Evolutionary conservation across 2,797 vertebrate genomes (phyloP).

Genomic region (Megalops cyprinoides): DNA sequence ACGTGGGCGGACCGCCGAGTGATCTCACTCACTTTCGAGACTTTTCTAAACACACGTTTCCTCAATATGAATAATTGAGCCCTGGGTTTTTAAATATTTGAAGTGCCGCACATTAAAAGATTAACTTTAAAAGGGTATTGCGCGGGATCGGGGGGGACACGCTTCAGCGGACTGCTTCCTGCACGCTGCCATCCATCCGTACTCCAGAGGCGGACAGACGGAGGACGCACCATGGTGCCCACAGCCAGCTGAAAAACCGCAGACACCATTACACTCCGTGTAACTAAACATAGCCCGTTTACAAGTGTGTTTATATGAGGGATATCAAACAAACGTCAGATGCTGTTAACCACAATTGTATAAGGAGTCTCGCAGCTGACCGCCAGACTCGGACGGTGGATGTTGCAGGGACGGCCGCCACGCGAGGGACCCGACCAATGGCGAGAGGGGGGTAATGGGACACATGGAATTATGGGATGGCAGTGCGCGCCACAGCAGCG

Average conservation of each 20-base stretch:
- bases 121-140: neutral
- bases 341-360: neutral
- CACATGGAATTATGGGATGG: conserved; percentile 38
- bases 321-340: neutral
- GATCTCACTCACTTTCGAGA: no score
- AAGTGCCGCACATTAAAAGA: conserved; percentile 2
- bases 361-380: neutral
- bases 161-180: conserved; percentile 5
- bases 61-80: neutral
- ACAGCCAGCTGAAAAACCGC: neutral
- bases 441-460: conserved; percentile 56
- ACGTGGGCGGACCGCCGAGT: neutral
- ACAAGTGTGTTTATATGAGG: conserved; percentile 2
- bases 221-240: neutral
- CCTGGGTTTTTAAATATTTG: neutral
- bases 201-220: neutral
- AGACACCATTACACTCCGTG: neutral
- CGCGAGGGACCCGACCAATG: neutral
- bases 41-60: neutral
- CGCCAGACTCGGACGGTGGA: neutral
- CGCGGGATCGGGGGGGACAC: neutral
- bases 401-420: no score
- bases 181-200: neutral
- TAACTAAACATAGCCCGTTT: neutral
- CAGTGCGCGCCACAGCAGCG: neutral